Conservation (phyloP, 2,888 invertebrate species). For the Lasioglossum morio region DNA sequence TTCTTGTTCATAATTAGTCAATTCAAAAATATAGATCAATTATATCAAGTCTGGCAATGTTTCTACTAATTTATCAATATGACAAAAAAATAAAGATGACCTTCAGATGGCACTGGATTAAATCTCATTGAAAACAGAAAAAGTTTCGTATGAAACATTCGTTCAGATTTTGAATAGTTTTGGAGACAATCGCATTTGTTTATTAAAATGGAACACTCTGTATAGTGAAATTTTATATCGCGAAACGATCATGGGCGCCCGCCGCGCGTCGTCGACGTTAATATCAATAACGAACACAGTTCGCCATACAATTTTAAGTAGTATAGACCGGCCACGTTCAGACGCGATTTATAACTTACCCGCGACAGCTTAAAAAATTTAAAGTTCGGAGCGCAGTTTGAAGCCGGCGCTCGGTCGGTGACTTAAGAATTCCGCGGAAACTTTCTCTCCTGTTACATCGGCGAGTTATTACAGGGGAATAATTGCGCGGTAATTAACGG, state of each 20-base stretch:
- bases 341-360: constrained; percentile 19
- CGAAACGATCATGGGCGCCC: not conserved
- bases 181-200: too few relatives aligned
- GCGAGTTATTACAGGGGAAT: constrained; percentile 46
- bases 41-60: too few relatives aligned
- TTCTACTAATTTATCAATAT: too few relatives aligned
- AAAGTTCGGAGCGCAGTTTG: not conserved
- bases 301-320: not conserved
- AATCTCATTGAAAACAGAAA: too few relatives aligned
- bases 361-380: not conserved
- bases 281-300: not conserved
- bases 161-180: too few relatives aligned
- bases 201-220: too few relatives aligned
- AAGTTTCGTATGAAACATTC: too few relatives aligned
- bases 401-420: constrained; percentile 15
- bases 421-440: constrained; percentile 45
- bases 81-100: too few relatives aligned
- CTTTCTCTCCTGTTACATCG: constrained; percentile 16
- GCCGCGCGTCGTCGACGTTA: not conserved
- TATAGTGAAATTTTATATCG: too few relatives aligned
- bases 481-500: constrained; percentile 53
- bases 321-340: not conserved
- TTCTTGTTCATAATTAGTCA: too few relatives aligned
- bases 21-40: too few relatives aligned
- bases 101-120: too few relatives aligned